Percentiles rank a stretch among this genome's conserved stretches.
Conservation (phyloP, 2,797 vertebrate species). For the Tolypeutes matacus region DNA sequence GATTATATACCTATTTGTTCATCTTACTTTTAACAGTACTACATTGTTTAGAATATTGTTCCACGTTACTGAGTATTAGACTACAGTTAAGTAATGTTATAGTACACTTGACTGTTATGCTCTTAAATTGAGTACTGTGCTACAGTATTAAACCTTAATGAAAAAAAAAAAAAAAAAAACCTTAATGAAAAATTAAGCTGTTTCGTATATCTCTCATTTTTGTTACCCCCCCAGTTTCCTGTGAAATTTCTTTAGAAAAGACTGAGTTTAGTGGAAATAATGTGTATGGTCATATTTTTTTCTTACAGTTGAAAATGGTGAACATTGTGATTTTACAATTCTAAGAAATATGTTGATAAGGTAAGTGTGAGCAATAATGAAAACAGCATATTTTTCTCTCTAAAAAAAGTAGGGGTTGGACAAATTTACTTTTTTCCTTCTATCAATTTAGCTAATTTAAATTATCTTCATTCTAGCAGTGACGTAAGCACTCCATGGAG, state of each 20-base stretch:
- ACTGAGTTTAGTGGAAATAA: slow-evolving; percentile 64
- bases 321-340: slow-evolving; percentile 99
- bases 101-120: background rate
- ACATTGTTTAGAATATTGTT: background rate
- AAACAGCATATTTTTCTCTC: background rate
- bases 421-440: slow-evolving; percentile 33
- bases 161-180: too few species aligned
- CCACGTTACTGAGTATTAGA: slow-evolving; percentile 32
- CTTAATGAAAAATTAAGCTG: slow-evolving; percentile 25
- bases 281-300: slow-evolving; percentile 27
- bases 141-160: slow-evolving; percentile 33
- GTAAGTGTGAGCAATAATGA: slow-evolving; percentile 86
- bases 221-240: background rate
- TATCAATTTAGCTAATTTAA: slow-evolving; percentile 35
- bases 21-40: slow-evolving; percentile 30
- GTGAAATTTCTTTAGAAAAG: slow-evolving; percentile 58
- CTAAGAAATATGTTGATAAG: slow-evolving; percentile 99
- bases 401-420: background rate
- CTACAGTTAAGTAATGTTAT: background rate
- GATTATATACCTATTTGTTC: slow-evolving; percentile 58
- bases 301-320: slow-evolving; percentile 95
- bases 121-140: background rate
- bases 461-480: slow-evolving; percentile 25
- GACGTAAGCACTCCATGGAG: background rate
- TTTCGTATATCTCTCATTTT: slow-evolving; percentile 5